These are phyloP conservation scores for Camelus bactrianus DNA, from an alignment of 2,113 vertebrate species.

Conservation along the genomic window DNA sequence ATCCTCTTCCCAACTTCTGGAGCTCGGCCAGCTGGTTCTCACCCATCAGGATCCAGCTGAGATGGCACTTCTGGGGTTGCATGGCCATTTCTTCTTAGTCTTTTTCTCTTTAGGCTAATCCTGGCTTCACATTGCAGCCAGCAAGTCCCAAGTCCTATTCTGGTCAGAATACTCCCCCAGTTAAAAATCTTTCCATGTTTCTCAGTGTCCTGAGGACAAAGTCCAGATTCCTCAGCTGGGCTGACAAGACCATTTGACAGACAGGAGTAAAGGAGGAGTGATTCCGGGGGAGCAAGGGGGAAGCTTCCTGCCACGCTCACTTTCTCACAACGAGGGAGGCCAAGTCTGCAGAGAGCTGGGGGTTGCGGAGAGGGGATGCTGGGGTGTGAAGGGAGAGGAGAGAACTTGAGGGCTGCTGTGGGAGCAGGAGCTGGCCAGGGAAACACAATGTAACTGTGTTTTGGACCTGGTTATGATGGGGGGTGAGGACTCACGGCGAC, in stretches of 20 bases:
- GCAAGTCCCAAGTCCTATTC: not conserved
- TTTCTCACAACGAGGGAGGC: not conserved
- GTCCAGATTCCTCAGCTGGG: conserved; percentile 44
- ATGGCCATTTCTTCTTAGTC: not conserved
- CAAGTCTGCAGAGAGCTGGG: not conserved
- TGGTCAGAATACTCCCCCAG: not conserved
- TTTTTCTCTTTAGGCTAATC: not conserved
- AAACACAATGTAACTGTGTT: fast-evolving
- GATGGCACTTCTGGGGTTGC: not conserved
- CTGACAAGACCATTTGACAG: not conserved
- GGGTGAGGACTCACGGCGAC: not conserved
- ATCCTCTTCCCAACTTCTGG: not conserved
- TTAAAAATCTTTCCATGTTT: not conserved
- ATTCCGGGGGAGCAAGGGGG: not conserved
- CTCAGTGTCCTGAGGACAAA: conserved; percentile 37
- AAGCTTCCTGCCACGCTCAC: not conserved
- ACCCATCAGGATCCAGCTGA: not conserved
- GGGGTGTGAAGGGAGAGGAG: not conserved
- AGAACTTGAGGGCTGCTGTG: not conserved
- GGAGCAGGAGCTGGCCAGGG: not conserved
- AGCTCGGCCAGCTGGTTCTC: not conserved
- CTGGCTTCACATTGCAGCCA: not conserved
- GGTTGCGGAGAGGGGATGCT: too few relatives aligned
- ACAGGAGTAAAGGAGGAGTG: not conserved
- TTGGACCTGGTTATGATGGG: not conserved